These are phyloP conservation scores for Mustela lutreola DNA, from an alignment of 2,113 vertebrate species.

Conservation along the genomic window DNA sequence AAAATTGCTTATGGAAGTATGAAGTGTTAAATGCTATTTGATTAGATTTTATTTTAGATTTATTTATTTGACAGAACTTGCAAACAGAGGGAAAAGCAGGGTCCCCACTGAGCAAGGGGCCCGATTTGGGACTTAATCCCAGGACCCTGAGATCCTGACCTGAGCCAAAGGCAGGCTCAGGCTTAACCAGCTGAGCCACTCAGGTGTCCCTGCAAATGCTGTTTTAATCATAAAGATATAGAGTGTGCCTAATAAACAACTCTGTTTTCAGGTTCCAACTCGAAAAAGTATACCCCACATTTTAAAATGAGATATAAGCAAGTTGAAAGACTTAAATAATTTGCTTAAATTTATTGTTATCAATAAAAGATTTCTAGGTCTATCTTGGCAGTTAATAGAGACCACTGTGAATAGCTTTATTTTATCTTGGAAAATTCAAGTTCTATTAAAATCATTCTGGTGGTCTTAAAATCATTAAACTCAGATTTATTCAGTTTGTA, in stretches of 20 bases:
- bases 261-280: constrained; percentile 18
- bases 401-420: background rate
- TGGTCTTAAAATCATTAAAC: background rate
- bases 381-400: background rate
- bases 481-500: constrained; percentile 17
- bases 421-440: constrained; percentile 19
- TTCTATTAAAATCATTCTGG: constrained; percentile 7
- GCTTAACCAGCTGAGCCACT: background rate
- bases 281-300: background rate
- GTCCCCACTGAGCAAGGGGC: background rate
- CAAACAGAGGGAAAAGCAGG: background rate
- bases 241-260: background rate
- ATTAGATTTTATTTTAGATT: too few species aligned
- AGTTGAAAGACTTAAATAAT: constrained; percentile 53
- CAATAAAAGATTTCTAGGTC: background rate
- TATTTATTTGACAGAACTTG: too few species aligned
- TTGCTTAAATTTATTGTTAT: background rate
- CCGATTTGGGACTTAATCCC: background rate
- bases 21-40: background rate
- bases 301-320: constrained; percentile 34
- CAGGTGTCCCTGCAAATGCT: background rate
- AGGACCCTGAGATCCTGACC: background rate
- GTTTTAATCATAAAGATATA: background rate
- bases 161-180: background rate
- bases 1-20: constrained; percentile 1